Evolutionary conservation across 2,888 invertebrate species (phyloP), one percentile per base, ranked within the genome.

Genomic region (Cosmia trapezina): DNA sequence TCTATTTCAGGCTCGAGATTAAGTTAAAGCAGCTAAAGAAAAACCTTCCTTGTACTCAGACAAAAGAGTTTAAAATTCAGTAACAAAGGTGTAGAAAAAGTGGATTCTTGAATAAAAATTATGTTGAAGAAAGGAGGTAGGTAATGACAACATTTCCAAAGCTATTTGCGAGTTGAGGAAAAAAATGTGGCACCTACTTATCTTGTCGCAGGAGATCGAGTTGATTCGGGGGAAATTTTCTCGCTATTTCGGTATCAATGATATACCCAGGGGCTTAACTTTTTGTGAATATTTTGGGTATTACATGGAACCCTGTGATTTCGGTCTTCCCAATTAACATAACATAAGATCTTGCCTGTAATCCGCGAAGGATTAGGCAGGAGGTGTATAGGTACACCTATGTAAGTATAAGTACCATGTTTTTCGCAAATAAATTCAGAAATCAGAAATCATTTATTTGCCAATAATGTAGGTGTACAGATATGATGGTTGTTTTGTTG

Each of bases 131-230:
- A 81, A 61, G 56, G 53, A 69, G 57, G 57, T 65, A 45, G 37
- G 68, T 70, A 78, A 83, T 83, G 53, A 51, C 11, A 51, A 65
- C 80, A 79, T 82, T 84, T 84, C 66, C 73, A 62, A 77, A 73
- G 73, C 68, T 70, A 83, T 85, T 83, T 83, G 68, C 47, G 65
- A 60, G 33, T 59, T 57, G 51, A 69, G 59, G 60, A 51, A 82
- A 73, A 78, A 70, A 73, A 63, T 79, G 60, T 81, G 57, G 45
- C 49, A 81, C 63, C 41, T 73, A 85, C 72, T 83, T 85, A 85
- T 79, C 70, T 78, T 73, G 72, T 85, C 79, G 45, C 28, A 33
- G 19, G 51, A 82, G 71, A 84, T 83, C 67, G 74, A 73, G 66
- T 80, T 79, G 67, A 68, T 77, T 77, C 33, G 19, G 33, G 33